Base-by-base conservation (phyloP, 92 coral and sea anemone genomes). In the Actinernus sp. region DNA sequence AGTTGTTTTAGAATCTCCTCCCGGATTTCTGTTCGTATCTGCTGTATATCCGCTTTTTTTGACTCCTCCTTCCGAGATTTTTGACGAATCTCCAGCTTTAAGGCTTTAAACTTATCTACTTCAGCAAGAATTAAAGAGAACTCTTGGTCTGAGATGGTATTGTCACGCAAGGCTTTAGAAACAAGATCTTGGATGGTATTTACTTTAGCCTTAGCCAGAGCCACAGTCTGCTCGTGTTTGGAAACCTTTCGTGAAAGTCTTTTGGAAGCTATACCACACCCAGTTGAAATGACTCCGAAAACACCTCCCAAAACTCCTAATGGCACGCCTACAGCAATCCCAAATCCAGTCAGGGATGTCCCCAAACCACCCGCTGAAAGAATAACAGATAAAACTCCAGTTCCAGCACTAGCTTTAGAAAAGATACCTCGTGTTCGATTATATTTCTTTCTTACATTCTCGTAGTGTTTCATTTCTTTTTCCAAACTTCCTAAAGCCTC, bases 221-320 rank as follows among this genome's bases (percentile, higher is more conserved):
- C 33, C 29, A 38, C 55, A 19, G 77, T 69, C 50, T 69, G 77
- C 11, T 56, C 66, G 55, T 69, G 78, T 55, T 71, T 71, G 31
- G 39, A 27, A 9, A 71, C 78, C 45, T 71, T 71, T 18, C 22
- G 45, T 28, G 78, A 71, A 38, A 71, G 68, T 28, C 58, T 37
- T 58, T 71, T 71, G 34, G 78, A 31, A 1, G 61, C 61, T 9
- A 37, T 10, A 1, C 32, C 73, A 47, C 49, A 49, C 33, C 61
- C 61, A 13, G 46, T 55, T 1, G 55, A 44, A 31, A 62, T 50
- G 24, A 5, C 41, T 1, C 70, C 70, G 31, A 26, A 65, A 26
- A 71, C 0, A n/a, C 67, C 57, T 0, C 78, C 67, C 16, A 54
- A 31, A 13, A 67, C 78, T 27, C 65, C 78, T 48, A 71, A 71